phyloP scores from a whole-genome alignment of 2,797 vertebrate genomes.

The Paguma larvata region DNA sequence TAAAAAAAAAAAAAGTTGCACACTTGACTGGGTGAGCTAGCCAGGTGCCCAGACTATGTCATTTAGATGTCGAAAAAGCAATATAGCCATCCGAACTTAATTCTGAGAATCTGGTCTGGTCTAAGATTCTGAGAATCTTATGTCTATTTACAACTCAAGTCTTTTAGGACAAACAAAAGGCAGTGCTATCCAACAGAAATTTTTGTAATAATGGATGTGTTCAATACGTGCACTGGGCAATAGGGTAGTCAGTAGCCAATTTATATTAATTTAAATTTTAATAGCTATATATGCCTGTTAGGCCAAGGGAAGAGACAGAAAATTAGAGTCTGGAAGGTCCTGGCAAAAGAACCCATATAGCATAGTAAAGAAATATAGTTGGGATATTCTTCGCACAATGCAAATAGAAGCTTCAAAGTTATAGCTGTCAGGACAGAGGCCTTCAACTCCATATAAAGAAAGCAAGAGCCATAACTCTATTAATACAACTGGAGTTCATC shows the following conservation, averaged over 20 bases:
- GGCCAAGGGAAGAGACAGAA: constrained; percentile 14
- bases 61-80: constrained; percentile 13
- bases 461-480: constrained; percentile 1
- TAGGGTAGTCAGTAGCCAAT: constrained; percentile 12
- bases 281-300: not conserved
- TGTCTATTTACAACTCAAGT: not conserved
- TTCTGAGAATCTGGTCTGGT: not conserved
- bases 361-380: constrained; percentile 19
- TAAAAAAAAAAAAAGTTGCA: not conserved
- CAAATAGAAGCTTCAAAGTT: not conserved
- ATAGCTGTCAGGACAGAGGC: not conserved
- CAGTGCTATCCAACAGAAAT: not conserved
- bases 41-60: not conserved
- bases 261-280: constrained; percentile 49
- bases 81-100: not conserved
- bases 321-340: not conserved
- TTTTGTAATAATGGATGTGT: not conserved
- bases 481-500: not conserved
- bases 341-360: not conserved
- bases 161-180: constrained; percentile 1
- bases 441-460: not conserved
- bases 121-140: not conserved
- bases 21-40: not conserved
- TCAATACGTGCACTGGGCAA: not conserved
- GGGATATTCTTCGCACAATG: not conserved